Percentiles rank a stretch among this genome's conserved stretches.
phyloP scores from a whole-genome alignment of 2,797 vertebrate species.

The Phataginus tetradactyla region DNA sequence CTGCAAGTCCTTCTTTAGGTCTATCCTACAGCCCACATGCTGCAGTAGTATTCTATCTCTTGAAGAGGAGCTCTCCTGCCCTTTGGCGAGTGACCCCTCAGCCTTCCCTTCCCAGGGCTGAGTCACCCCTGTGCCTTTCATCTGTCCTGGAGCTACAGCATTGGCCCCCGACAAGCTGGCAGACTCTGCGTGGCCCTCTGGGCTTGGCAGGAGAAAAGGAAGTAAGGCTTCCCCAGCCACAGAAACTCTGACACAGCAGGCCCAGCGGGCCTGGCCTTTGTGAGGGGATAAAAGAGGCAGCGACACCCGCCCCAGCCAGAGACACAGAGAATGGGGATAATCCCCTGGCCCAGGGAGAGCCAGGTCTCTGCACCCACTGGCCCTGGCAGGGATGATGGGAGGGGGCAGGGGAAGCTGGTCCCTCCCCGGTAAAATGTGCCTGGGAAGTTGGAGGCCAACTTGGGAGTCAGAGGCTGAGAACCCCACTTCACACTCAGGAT shows the following conservation, averaged over 20 bases:
- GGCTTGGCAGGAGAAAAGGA: constrained; percentile 51
- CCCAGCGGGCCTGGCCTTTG: constrained; percentile 72
- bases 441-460: constrained; percentile 54
- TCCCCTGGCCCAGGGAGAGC: constrained; percentile 77
- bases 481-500: neutral
- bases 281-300: constrained; percentile 82
- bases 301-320: constrained; percentile 77
- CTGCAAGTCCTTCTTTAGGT: constrained; percentile 54
- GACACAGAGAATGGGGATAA: constrained; percentile 85
- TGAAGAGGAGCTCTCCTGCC: constrained; percentile 39
- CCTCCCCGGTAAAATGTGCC: constrained; percentile 32
- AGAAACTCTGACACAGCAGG: constrained; percentile 79
- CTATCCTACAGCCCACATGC: constrained; percentile 46
- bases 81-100: constrained; percentile 14
- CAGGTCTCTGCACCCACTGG: constrained; percentile 66
- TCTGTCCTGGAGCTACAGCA: constrained; percentile 57
- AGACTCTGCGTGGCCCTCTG: constrained; percentile 46
- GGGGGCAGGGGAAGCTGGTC: constrained; percentile 61
- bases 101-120: constrained; percentile 45
- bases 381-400: neutral
- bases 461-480: neutral
- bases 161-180: constrained; percentile 40
- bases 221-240: constrained; percentile 35
- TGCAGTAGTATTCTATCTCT: constrained; percentile 1
- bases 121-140: constrained; percentile 60